These are phyloP conservation scores for Tenualosa thibaudeaui DNA, from an alignment of 2,797 vertebrate species.

Conservation along the genomic window DNA sequence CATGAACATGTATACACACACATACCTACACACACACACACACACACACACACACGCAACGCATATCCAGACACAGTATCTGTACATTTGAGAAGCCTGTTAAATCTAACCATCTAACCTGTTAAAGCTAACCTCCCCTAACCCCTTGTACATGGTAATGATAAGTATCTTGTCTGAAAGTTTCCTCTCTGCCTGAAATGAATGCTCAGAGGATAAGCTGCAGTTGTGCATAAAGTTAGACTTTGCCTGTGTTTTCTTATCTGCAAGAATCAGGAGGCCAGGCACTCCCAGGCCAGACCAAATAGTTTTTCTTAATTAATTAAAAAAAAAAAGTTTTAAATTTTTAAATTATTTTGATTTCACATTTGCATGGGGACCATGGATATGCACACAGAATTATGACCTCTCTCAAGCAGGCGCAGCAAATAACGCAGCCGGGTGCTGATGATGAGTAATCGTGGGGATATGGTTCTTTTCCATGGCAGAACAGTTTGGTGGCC, in stretches of 20 bases:
- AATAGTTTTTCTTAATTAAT: too few species aligned
- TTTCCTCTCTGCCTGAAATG: not conserved
- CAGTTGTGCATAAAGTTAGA: constrained; percentile 30
- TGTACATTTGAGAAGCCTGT: not conserved
- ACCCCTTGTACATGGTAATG: not conserved
- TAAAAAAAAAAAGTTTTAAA: too few species aligned
- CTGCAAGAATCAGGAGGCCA: not conserved
- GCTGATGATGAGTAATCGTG: constrained; percentile 1
- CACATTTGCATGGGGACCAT: constrained; percentile 8
- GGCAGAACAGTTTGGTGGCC: not conserved
- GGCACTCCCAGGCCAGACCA: not conserved
- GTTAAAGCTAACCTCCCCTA: not conserved
- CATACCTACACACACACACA: constrained; percentile 55
- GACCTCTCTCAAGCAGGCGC: not conserved
- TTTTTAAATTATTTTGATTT: constrained; percentile 17
- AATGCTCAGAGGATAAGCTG: not conserved
- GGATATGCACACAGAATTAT: not conserved
- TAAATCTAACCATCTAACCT: too few species aligned
- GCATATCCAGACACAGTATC: not conserved
- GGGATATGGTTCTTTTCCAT: constrained; percentile 20
- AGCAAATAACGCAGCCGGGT: not conserved
- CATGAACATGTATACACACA: constrained; percentile 33
- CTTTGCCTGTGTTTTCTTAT: constrained; percentile 22
- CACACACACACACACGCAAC: not conserved
- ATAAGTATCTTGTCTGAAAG: not conserved